Evolutionary conservation across 2,797 vertebrate species (phyloP).

Genomic region (Poecile montanus): DNA sequence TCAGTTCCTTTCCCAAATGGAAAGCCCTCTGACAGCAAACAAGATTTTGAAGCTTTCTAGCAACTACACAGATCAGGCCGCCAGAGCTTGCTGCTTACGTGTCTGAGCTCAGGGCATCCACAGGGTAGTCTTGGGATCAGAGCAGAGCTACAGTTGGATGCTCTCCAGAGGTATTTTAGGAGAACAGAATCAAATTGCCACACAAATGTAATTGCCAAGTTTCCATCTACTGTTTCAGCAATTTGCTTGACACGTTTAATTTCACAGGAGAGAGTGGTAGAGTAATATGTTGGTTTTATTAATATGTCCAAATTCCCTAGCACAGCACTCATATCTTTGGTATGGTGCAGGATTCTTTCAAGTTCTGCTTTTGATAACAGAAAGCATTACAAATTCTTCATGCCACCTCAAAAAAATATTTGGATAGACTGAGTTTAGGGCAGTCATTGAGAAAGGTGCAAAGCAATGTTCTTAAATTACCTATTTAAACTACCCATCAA

Average conservation of each 20-base stretch:
- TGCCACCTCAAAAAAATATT: neutral
- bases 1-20: neutral
- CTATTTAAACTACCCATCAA: neutral
- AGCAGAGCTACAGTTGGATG: neutral
- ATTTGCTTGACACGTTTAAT: neutral
- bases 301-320: neutral
- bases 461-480: neutral
- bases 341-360: neutral
- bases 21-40: neutral
- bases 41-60: neutral
- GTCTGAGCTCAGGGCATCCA: accelerated
- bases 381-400: neutral
- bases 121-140: neutral
- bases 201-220: neutral
- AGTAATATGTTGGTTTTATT: neutral
- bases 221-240: constrained; percentile 1
- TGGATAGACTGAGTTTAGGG: neutral
- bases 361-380: neutral
- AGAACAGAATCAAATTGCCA: constrained; percentile 47
- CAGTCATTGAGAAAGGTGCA: neutral
- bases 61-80: accelerated
- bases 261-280: neutral
- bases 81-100: neutral
- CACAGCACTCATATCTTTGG: neutral
- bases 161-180: constrained; percentile 41